phyloP scores from a whole-genome alignment of 2,888 invertebrate genomes.

The Stictocephala bisonia region DNA sequence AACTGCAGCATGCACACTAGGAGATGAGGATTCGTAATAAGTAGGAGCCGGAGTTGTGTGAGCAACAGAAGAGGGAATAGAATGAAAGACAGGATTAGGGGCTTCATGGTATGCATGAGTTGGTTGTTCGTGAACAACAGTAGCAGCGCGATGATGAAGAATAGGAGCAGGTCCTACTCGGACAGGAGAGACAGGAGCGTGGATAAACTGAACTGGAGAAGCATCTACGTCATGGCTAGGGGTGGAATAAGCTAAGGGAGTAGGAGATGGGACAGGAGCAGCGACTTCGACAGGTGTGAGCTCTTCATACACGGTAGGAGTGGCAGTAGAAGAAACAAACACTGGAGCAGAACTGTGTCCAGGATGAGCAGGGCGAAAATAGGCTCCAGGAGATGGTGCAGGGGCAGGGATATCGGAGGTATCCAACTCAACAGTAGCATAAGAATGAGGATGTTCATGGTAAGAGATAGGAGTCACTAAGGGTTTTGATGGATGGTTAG shows the following conservation, averaged over 20 bases:
- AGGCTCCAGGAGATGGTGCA: slow-evolving; percentile 4
- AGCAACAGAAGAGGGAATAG: too few species aligned
- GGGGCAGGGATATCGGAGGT: slow-evolving; percentile 22
- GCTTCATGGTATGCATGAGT: too few species aligned
- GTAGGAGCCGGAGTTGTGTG: too few species aligned
- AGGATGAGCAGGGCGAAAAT: slow-evolving; percentile 14
- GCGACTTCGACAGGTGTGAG: slow-evolving; percentile 32
- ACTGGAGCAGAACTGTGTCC: slow-evolving; percentile 28
- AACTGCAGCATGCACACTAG: too few species aligned
- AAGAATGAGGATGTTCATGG: slow-evolving; percentile 16
- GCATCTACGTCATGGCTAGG: not conserved
- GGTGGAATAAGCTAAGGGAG: not conserved
- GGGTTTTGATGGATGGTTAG: slow-evolving; percentile 47
- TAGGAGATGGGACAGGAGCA: slow-evolving; percentile 32
- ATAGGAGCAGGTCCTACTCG: too few species aligned
- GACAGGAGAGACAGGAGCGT: not conserved
- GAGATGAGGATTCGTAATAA: too few species aligned
- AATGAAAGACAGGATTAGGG: too few species aligned
- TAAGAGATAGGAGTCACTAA: slow-evolving; percentile 4
- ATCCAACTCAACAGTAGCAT: slow-evolving; percentile 20
- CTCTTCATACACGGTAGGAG: slow-evolving; percentile 41
- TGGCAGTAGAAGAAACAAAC: slow-evolving; percentile 39
- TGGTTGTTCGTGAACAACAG: too few species aligned
- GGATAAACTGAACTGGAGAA: not conserved
- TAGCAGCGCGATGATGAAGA: slow-evolving; percentile 36